Evolutionary conservation across 2,797 vertebrate genomes (phyloP).

Genomic region (Etheostoma perlongum): DNA sequence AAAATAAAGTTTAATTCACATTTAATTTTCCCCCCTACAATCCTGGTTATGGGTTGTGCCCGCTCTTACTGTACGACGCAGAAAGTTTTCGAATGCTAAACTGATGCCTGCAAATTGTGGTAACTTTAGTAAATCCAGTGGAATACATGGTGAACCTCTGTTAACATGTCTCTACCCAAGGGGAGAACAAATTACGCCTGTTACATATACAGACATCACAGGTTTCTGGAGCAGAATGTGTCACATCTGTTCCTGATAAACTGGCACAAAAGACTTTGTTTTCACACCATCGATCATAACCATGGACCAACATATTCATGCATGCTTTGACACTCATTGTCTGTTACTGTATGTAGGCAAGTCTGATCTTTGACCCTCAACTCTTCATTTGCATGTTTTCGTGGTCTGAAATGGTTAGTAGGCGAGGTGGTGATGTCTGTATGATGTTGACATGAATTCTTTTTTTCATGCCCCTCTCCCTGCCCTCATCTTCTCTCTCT

Average conservation of each 20-base stretch:
- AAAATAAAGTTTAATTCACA: too few relatives aligned
- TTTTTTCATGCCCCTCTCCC: slow-evolving; percentile 64
- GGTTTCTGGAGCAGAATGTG: not conserved
- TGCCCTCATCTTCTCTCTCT: slow-evolving; percentile 52
- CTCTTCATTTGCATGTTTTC: slow-evolving; percentile 54
- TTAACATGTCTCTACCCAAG: not conserved
- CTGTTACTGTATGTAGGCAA: not conserved
- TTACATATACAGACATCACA: not conserved
- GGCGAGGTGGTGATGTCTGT: slow-evolving; percentile 37
- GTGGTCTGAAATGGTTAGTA: slow-evolving; percentile 24
- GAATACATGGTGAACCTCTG: not conserved
- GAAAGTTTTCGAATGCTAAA: not conserved
- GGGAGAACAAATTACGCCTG: slow-evolving; percentile 14
- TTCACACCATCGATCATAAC: slow-evolving; percentile 43
- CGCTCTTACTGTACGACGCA: not conserved
- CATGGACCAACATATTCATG: slow-evolving; percentile 38
- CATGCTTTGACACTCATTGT: slow-evolving; percentile 55
- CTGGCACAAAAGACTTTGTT: not conserved
- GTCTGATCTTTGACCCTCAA: slow-evolving; percentile 24
- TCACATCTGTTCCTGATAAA: slow-evolving; percentile 21
- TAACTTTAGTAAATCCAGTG: not conserved
- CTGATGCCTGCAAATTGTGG: not conserved
- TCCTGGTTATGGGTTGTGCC: not conserved
- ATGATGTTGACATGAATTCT: slow-evolving; percentile 75
- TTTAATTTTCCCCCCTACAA: not conserved